phyloP scores from a whole-genome alignment of 2,888 invertebrate species.

The Yponomeuta plumbellus region DNA sequence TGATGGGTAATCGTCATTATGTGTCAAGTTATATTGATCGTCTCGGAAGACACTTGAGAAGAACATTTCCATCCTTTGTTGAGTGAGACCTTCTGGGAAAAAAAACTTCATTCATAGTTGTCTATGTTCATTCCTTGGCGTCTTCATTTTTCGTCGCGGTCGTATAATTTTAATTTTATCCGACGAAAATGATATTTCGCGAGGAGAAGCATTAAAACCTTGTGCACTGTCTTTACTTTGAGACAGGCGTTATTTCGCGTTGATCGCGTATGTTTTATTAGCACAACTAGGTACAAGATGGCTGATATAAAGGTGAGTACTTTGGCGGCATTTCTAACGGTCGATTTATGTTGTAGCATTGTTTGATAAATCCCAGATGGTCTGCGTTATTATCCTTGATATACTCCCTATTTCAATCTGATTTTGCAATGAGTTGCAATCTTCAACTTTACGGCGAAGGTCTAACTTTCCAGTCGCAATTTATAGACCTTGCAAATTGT shows the following conservation, averaged over 20 bases:
- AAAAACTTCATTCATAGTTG: constrained; percentile 25
- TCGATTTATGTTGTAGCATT: constrained; percentile 39
- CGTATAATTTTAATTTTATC: constrained; percentile 35
- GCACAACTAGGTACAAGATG: constrained; percentile 59
- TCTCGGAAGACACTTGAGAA: background rate
- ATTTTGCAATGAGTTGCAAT: background rate
- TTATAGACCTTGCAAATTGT: no score
- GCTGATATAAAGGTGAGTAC: constrained; percentile 73
- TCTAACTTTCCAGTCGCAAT: no score
- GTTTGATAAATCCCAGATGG: constrained; percentile 19
- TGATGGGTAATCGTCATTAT: no score
- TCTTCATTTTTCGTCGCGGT: constrained; percentile 50
- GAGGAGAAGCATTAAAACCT: constrained; percentile 38
- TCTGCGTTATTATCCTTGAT: background rate
- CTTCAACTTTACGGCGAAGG: no score
- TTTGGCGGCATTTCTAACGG: constrained; percentile 75
- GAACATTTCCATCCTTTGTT: no score
- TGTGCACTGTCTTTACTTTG: constrained; percentile 41
- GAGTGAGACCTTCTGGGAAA: constrained; percentile 10
- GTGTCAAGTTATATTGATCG: background rate
- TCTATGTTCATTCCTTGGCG: constrained; percentile 51
- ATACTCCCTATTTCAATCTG: background rate
- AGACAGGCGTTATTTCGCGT: constrained; percentile 51
- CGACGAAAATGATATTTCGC: constrained; percentile 52
- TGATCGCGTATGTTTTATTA: constrained; percentile 50